Percentiles rank a stretch among this genome's conserved stretches.
These are phyloP conservation scores for Antrozous pallidus DNA, from an alignment of 2,797 vertebrate species.

Conservation along the genomic window DNA sequence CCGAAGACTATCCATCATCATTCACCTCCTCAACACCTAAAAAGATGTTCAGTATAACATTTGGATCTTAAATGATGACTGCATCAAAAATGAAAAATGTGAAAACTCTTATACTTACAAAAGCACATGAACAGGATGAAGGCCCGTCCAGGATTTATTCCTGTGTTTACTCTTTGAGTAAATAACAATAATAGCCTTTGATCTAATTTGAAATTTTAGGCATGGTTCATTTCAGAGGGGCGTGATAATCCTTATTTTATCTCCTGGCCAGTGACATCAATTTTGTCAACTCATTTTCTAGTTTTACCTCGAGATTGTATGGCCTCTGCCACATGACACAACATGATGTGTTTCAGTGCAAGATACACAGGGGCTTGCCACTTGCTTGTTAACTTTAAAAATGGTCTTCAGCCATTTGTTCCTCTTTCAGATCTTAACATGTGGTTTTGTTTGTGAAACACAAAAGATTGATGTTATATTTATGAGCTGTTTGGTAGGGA, in stretches of 20 bases:
- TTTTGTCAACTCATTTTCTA: background rate
- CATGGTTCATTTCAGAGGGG: background rate
- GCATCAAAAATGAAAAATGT: background rate
- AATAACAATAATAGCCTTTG: background rate
- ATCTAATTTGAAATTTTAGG: slow-evolving; percentile 5
- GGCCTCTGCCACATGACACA: background rate
- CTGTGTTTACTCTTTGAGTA: background rate
- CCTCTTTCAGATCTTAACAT: slow-evolving; percentile 28
- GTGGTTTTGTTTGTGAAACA: slow-evolving; percentile 35
- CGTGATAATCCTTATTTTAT: background rate
- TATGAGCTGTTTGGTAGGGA: slow-evolving; percentile 48
- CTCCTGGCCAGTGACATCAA: background rate
- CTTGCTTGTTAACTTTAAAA: slow-evolving; percentile 3
- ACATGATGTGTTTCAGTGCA: background rate
- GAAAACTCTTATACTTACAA: background rate
- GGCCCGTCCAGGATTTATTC: background rate
- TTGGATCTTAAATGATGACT: slow-evolving; percentile 17
- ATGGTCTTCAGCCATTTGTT: background rate
- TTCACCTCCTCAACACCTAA: background rate
- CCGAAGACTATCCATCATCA: background rate
- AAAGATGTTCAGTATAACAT: background rate
- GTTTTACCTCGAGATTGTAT: accelerated
- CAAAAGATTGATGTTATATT: slow-evolving; percentile 38
- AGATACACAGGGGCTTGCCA: background rate
- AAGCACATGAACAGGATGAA: background rate